Evolutionary conservation across 2,797 vertebrate genomes (phyloP).

Genomic region (Furcifer pardalis): DNA sequence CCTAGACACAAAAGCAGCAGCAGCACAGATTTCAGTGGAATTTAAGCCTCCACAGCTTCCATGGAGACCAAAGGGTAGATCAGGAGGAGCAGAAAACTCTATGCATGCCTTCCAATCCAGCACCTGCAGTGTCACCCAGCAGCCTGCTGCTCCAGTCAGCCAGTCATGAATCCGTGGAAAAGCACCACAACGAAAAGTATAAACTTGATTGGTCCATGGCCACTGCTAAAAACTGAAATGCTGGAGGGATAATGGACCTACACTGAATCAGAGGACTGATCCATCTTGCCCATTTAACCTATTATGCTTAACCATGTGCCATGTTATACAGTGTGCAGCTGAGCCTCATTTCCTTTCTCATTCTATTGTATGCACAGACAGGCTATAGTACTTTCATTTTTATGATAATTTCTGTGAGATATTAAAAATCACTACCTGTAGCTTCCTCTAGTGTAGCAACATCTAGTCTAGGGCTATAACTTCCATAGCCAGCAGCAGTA

Average conservation of each 20-base stretch:
- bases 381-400: slow-evolving; percentile 1
- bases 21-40: neutral
- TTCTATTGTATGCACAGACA: neutral
- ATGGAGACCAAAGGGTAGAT: neutral
- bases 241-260: neutral
- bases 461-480: slow-evolving; percentile 91
- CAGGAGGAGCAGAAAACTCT: neutral
- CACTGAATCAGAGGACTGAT: neutral
- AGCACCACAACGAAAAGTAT: too few relatives aligned
- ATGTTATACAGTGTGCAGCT: neutral
- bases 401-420: slow-evolving; percentile 60
- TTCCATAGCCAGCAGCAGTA: slow-evolving; percentile 95
- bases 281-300: neutral
- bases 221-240: too few relatives aligned
- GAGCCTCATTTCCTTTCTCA: neutral
- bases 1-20: too few relatives aligned
- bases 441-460: slow-evolving; percentile 95
- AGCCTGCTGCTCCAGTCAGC: too few relatives aligned
- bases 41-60: neutral
- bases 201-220: too few relatives aligned
- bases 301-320: neutral
- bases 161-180: too few relatives aligned
- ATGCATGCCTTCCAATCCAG: too few relatives aligned
- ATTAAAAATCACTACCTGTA: slow-evolving; percentile 81
- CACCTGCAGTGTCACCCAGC: too few relatives aligned